These are phyloP conservation scores for Sebastes diaconus DNA, from an alignment of 2,797 vertebrate genomes.

Conservation along the genomic window DNA sequence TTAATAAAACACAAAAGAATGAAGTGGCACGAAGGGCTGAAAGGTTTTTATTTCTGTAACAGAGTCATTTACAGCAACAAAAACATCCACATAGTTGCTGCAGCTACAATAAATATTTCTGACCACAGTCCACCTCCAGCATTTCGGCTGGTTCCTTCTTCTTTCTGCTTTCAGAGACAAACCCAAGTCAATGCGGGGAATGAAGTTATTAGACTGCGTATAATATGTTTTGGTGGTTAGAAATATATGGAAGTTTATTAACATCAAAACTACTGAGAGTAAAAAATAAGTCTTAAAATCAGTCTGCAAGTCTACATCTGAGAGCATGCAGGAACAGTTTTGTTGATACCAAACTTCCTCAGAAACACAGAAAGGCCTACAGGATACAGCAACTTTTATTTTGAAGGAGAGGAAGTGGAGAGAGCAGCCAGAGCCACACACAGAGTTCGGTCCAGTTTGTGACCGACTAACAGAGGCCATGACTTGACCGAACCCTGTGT, in stretches of 20 bases:
- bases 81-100: conserved; percentile 47
- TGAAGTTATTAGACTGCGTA: background rate
- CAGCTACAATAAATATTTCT: conserved; percentile 63
- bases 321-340: background rate
- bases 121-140: background rate
- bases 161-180: background rate
- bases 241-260: background rate
- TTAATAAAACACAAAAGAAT: background rate
- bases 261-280: conserved; percentile 7
- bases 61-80: conserved; percentile 65
- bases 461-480: background rate
- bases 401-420: conserved; percentile 16
- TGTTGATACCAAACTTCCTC: background rate
- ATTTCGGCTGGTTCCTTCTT: background rate
- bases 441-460: background rate
- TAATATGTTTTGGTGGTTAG: background rate
- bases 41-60: conserved; percentile 73
- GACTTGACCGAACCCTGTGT: background rate
- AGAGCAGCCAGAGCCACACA: conserved; percentile 4
- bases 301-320: background rate
- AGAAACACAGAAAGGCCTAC: background rate
- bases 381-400: conserved; percentile 28
- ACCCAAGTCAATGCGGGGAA: background rate
- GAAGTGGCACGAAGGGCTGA: background rate
- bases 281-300: background rate